These are phyloP conservation scores for Montipora cactus DNA, from an alignment of 64 coral and sea anemone species.

Conservation along the genomic window DNA sequence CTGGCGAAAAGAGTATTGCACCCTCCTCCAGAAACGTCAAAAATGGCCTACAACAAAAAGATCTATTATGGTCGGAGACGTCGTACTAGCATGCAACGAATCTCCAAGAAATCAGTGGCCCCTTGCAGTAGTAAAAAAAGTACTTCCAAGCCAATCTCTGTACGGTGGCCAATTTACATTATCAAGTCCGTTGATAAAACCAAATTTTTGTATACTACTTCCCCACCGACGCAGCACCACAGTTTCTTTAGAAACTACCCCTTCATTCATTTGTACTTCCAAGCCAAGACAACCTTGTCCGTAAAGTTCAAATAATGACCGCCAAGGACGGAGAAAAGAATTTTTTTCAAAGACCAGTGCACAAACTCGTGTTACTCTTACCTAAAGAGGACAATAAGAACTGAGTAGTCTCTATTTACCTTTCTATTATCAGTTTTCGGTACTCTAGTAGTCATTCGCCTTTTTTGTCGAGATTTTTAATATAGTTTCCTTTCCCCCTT, in stretches of 20 bases:
- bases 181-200: too few species aligned
- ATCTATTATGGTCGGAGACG: constrained; percentile 21
- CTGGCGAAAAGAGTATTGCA: constrained; percentile 54
- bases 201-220: too few species aligned
- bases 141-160: too few species aligned
- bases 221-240: too few species aligned
- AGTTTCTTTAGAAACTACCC: too few species aligned
- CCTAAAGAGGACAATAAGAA: constrained; percentile 44
- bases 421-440: too few species aligned
- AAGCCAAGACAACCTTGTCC: constrained; percentile 47
- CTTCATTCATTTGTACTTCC: too few species aligned
- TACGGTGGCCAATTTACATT: too few species aligned
- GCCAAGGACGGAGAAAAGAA: constrained; percentile 51
- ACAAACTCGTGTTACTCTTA: constrained; percentile 54
- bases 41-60: constrained; percentile 16
- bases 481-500: too few species aligned
- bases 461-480: too few species aligned
- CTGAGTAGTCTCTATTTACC: neutral
- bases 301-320: constrained; percentile 51
- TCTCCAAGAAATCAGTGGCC: constrained; percentile 64
- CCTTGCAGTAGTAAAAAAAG: constrained; percentile 27
- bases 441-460: too few species aligned
- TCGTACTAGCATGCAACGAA: constrained; percentile 37
- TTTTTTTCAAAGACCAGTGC: constrained; percentile 47
- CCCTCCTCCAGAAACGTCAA: constrained; percentile 29